These are phyloP conservation scores for Callaeas wilsoni DNA, from an alignment of 2,113 vertebrate genomes.

Conservation along the genomic window DNA sequence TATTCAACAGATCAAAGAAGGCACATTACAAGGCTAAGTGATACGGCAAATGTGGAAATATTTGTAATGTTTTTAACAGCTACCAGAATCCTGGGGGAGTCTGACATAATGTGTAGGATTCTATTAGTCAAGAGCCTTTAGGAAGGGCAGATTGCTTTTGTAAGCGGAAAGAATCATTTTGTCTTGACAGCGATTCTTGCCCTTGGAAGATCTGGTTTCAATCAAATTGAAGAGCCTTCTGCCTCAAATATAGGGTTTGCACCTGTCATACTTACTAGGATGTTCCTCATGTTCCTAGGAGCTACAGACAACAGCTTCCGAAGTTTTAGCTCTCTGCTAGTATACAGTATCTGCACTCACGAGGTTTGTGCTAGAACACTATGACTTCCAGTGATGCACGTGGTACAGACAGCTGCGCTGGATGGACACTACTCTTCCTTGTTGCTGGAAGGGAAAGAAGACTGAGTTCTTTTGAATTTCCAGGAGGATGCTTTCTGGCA, in stretches of 20 bases:
- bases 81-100: slow-evolving; percentile 60
- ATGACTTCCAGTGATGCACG: slow-evolving; percentile 29
- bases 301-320: slow-evolving; percentile 48
- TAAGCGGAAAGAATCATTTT: background rate
- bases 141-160: slow-evolving; percentile 38
- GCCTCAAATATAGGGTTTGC: slow-evolving; percentile 63
- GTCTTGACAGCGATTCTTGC: slow-evolving; percentile 18
- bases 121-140: slow-evolving; percentile 56
- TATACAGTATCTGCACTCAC: slow-evolving; percentile 48
- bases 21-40: slow-evolving; percentile 82
- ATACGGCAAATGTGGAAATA: slow-evolving; percentile 10
- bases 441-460: slow-evolving; percentile 6
- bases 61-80: slow-evolving; percentile 39
- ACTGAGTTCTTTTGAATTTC: slow-evolving; percentile 17
- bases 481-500: slow-evolving; percentile 44
- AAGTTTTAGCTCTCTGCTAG: slow-evolving; percentile 51
- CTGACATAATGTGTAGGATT: slow-evolving; percentile 59
- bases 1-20: slow-evolving; percentile 94
- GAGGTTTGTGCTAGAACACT: slow-evolving; percentile 55
- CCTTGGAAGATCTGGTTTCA: slow-evolving; percentile 33
- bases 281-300: slow-evolving; percentile 59
- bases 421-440: slow-evolving; percentile 26
- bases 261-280: slow-evolving; percentile 40
- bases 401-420: slow-evolving; percentile 37
- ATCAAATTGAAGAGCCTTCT: slow-evolving; percentile 37